A percentile compares a stretch with the other conserved stretches of the same genome.
Conservation (phyloP, 1,140 invertebrate genomes). For the Choristoneura fumiferana region DNA sequence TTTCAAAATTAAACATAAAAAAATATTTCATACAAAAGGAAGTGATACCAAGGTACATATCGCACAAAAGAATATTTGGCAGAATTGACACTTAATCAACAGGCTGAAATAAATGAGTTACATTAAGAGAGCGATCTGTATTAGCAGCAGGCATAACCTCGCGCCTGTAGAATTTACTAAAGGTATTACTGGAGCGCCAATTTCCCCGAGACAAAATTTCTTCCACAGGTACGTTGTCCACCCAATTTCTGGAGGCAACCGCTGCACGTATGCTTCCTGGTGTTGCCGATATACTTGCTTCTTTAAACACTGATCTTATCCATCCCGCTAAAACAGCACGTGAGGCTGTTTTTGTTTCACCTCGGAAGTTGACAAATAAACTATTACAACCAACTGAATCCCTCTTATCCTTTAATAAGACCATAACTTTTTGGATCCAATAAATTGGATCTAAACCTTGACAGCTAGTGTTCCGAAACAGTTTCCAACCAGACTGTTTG, state of each 20-base stretch:
- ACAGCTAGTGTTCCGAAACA: slow-evolving; percentile 27
- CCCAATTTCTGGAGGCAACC: slow-evolving; percentile 33
- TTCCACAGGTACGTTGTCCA: slow-evolving; percentile 27
- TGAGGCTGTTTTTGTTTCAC: slow-evolving; percentile 30
- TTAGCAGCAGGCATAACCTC: slow-evolving; percentile 18
- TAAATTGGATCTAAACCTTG: slow-evolving; percentile 31
- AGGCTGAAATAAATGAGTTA: not conserved
- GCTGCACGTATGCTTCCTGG: slow-evolving; percentile 35
- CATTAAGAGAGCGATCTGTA: not conserved
- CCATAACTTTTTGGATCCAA: slow-evolving; percentile 35
- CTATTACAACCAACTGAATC: slow-evolving; percentile 20
- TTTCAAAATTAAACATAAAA: too few relatives aligned
- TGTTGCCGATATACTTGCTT: slow-evolving; percentile 29
- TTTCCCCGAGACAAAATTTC: slow-evolving; percentile 38
- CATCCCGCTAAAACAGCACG: slow-evolving; percentile 38
- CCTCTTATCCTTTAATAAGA: slow-evolving; percentile 27
- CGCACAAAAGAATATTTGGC: too few relatives aligned
- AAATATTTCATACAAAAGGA: too few relatives aligned
- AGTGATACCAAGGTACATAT: too few relatives aligned
- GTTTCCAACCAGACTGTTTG: slow-evolving; percentile 35
- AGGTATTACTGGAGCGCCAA: slow-evolving; percentile 35
- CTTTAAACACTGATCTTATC: slow-evolving; percentile 30
- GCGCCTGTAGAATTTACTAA: slow-evolving; percentile 31
- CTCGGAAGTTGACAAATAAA: slow-evolving; percentile 31
- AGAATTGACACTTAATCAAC: not conserved